Conservation (phyloP, 2,888 invertebrate genomes). For the Phyllotreta cruciferae region DNA sequence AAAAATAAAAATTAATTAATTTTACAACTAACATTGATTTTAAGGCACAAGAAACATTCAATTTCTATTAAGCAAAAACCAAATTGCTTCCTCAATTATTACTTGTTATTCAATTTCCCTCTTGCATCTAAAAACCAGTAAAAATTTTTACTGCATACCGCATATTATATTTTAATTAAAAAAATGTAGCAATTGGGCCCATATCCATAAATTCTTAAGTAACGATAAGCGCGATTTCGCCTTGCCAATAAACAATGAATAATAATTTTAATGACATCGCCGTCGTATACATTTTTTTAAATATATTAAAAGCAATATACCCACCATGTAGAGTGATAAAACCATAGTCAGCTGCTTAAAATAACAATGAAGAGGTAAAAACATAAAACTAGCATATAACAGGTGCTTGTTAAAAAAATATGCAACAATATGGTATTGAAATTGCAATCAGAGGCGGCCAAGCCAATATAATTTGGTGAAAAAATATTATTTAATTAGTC, state of each 20-base stretch:
- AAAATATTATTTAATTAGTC: too few species aligned
- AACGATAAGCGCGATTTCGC: slow-evolving; percentile 3
- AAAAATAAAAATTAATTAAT: too few species aligned
- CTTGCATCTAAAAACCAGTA: too few species aligned
- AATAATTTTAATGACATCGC: slow-evolving; percentile 9
- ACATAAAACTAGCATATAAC: slow-evolving; percentile 9
- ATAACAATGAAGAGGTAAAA: slow-evolving; percentile 6
- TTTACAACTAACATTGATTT: too few species aligned
- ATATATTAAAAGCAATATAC: slow-evolving; percentile 4
- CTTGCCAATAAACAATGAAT: slow-evolving; percentile 15
- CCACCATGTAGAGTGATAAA: slow-evolving; percentile 12
- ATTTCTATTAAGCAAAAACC: too few species aligned
- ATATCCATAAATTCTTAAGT: slow-evolving; percentile 11
- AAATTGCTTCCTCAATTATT: too few species aligned
- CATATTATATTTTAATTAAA: slow-evolving; percentile 7
- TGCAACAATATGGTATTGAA: slow-evolving; percentile 11
- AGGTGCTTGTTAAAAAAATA: slow-evolving; percentile 11
- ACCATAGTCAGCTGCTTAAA: slow-evolving; percentile 12
- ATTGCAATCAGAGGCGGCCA: neutral
- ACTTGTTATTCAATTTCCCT: too few species aligned
- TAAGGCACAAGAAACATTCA: too few species aligned
- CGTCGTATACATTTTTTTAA: slow-evolving; percentile 1
- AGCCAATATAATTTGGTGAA: too few species aligned
- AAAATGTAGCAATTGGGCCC: slow-evolving; percentile 1
- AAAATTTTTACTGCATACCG: neutral